Percentiles rank a stretch among this genome's conserved stretches.
phyloP scores from a whole-genome alignment of 1,140 invertebrate genomes.

The Ganaspis sp. region DNA sequence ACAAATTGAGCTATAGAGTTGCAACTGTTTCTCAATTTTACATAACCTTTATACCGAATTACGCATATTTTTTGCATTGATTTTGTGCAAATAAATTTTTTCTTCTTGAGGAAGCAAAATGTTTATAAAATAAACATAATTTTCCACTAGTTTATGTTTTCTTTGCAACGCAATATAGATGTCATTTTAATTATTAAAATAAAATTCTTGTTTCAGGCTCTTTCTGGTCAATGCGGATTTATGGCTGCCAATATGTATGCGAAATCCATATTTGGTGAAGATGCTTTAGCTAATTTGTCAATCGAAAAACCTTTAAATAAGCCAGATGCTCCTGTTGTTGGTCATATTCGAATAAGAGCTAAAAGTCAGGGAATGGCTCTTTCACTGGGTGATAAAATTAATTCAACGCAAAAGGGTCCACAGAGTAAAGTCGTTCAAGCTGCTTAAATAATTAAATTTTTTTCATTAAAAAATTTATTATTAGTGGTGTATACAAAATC shows the following conservation, averaged over 20 bases:
- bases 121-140: no score
- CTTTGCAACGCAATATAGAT: background rate
- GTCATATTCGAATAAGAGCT: slow-evolving; percentile 97
- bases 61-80: no score
- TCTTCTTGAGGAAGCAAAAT: no score
- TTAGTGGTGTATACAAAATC: no score
- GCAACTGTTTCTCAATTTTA: no score
- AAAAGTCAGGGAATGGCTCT: slow-evolving; percentile 99
- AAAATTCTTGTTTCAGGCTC: slow-evolving; percentile 78
- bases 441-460: slow-evolving; percentile 67
- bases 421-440: slow-evolving; percentile 79
- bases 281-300: slow-evolving; percentile 98
- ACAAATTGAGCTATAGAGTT: no score
- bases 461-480: background rate
- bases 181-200: background rate
- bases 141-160: no score
- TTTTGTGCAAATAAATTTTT: no score
- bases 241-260: slow-evolving; percentile 99
- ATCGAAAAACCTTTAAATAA: slow-evolving; percentile 96
- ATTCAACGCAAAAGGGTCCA: slow-evolving; percentile 89
- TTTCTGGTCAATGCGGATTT: slow-evolving; percentile 97
- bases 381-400: slow-evolving; percentile 97
- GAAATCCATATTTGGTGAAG: slow-evolving; percentile 99
- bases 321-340: slow-evolving; percentile 91
- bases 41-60: no score